Conservation (phyloP, 2,888 invertebrate species). For the Seladonia tumulorum region DNA sequence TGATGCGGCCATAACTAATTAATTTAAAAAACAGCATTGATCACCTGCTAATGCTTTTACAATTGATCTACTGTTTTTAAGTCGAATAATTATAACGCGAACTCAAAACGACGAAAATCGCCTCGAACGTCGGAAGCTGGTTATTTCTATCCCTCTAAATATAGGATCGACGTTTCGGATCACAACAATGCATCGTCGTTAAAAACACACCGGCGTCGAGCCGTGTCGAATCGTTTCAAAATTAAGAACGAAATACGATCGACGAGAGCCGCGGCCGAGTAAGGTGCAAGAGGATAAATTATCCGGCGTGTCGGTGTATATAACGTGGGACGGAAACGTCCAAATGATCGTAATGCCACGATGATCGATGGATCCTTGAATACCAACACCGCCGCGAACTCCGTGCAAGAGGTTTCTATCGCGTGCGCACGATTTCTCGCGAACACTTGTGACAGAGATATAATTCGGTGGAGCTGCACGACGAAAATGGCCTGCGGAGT, state of each 20-base stretch:
- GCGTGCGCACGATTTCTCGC: conserved; percentile 34
- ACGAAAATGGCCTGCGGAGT: conserved; percentile 22
- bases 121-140: neutral
- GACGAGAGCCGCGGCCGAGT: conserved; percentile 59
- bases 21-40: no score
- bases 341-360: conserved; percentile 68
- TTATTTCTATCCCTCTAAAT: neutral
- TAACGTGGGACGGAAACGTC: conserved; percentile 65
- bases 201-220: conserved; percentile 51
- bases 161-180: neutral
- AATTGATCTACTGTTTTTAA: no score
- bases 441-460: conserved; percentile 44
- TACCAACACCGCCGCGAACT: conserved; percentile 21
- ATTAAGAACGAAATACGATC: conserved; percentile 73
- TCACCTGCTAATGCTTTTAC: no score
- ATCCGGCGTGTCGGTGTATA: conserved; percentile 35
- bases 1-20: no score
- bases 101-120: neutral
- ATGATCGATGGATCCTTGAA: conserved; percentile 67
- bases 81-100: neutral
- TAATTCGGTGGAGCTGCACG: conserved; percentile 30
- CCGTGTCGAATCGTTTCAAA: conserved; percentile 62
- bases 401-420: conserved; percentile 46
- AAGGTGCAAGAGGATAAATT: conserved; percentile 73
- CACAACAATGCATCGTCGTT: conserved; percentile 40